Percentiles rank a stretch among this genome's conserved stretches.
Conservation (phyloP, 1,140 invertebrate genomes). For the Dysdera silvatica region DNA sequence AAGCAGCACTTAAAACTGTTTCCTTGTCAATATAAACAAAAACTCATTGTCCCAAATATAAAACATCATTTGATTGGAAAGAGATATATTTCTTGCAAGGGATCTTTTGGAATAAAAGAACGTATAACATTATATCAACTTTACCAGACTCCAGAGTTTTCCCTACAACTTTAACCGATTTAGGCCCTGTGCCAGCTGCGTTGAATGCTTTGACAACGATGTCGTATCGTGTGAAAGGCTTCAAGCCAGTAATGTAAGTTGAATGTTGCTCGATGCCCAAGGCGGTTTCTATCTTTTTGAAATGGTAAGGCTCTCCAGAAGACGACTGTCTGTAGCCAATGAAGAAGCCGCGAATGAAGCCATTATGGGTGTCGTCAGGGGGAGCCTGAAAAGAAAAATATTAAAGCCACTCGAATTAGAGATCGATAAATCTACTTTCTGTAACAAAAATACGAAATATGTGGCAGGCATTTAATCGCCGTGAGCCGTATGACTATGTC, state of each 20-base stretch:
- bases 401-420: neutral
- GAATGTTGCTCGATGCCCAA: constrained; percentile 26
- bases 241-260: constrained; percentile 34
- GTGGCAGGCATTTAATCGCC: too few relatives aligned
- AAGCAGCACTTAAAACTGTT: too few relatives aligned
- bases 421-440: too few relatives aligned
- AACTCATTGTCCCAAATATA: too few relatives aligned
- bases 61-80: too few relatives aligned
- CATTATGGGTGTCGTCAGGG: constrained; percentile 79
- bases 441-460: too few relatives aligned
- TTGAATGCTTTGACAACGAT: constrained; percentile 45
- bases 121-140: too few relatives aligned
- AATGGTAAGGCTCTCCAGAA: constrained; percentile 61
- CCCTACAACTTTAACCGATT: constrained; percentile 60
- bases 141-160: constrained; percentile 58
- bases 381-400: constrained; percentile 51
- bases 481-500: too few relatives aligned
- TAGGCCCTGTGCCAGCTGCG: constrained; percentile 55
- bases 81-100: too few relatives aligned
- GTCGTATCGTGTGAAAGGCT: constrained; percentile 45
- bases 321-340: constrained; percentile 54
- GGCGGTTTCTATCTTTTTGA: constrained; percentile 18
- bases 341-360: constrained; percentile 75
- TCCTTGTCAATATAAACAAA: too few relatives aligned
- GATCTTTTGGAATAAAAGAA: too few relatives aligned